Evolutionary conservation across 2,888 invertebrate species (phyloP), one percentile per base, ranked within the genome.

Genomic region (Phrixothrix hirtus): DNA sequence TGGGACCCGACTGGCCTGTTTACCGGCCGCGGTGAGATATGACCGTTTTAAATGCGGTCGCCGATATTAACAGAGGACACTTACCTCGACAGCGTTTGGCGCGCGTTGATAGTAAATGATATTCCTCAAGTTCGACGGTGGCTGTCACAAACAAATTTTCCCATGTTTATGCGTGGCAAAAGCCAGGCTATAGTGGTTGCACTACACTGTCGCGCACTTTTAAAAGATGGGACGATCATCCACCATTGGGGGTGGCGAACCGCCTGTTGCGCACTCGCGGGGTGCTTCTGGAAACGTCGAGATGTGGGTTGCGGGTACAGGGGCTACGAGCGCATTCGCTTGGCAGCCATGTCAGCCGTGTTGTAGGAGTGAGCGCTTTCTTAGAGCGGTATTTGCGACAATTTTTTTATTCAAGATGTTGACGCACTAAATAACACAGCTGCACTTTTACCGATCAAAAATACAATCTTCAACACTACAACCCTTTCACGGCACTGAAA

Each of bases 401-500:
- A 34, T 35, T 42, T 34, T 32, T 29, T 12, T 11, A 47, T 27
- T 14, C 32, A 38, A 29, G 13, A 25, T 34, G 7, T n/a, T 31
- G 39, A 14, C 45, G 41, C 52, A 49, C 55, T 47, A 27, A 16
- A 17, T 44, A 21, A 31, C 52, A 53, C 52, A 42, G 36, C 17
- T 34, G 39, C 47, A 48, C 53, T 38, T 31, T 25, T 26, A 14
- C 31, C 39, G 25, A 39, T 11, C 15, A n/a, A 34, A 21, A 16
- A 27, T 32, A 16, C 35, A 41, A 44, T 37, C 49, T 42, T 34
- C 37, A 34, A 55, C 49, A 55, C 48, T 34, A 31, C 37, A 53
- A 41, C 49, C 49, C 41, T 50, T 37, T 14, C 63, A 62, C 57
- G 52, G 37, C 64, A 63, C 63, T 58, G 54, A 55, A 80, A 79